These are phyloP conservation scores for Butorides virescens DNA, from an alignment of 2,113 vertebrate species.

Conservation along the genomic window DNA sequence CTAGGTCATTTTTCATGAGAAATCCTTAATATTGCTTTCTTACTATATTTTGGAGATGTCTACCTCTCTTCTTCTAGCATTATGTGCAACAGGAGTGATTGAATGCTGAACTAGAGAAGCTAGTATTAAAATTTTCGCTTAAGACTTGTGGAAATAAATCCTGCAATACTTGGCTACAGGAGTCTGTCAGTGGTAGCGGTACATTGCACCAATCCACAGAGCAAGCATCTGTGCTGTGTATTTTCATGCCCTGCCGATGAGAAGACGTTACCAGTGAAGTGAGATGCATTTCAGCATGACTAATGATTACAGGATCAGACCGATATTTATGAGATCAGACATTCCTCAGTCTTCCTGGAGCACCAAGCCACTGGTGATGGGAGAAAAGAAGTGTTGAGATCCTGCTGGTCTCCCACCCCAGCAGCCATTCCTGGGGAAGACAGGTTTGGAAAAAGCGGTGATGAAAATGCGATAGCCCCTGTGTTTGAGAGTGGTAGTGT, in stretches of 20 bases:
- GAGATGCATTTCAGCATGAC: not conserved
- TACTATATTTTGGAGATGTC: not conserved
- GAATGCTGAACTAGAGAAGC: not conserved
- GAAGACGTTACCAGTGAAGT: not conserved
- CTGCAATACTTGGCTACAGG: not conserved
- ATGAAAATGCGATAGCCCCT: not conserved
- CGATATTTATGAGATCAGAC: not conserved
- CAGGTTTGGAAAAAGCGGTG: not conserved
- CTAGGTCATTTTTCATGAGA: not conserved
- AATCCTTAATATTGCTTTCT: not conserved
- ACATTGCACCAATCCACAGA: not conserved
- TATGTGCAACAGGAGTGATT: not conserved
- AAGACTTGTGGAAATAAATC: not conserved
- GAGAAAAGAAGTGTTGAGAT: not conserved
- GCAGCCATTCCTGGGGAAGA: not conserved
- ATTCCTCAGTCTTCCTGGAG: not conserved
- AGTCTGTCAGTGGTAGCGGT: not conserved
- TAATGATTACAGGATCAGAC: not conserved
- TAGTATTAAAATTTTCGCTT: not conserved
- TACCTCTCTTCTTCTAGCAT: not conserved
- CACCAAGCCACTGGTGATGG: not conserved
- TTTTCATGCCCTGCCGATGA: not conserved
- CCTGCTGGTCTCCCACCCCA: not conserved
- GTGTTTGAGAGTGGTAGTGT: not conserved
- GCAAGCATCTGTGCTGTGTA: not conserved